Conservation (phyloP, 1,140 invertebrate genomes). For the Cyphomyrmex costatus region DNA sequence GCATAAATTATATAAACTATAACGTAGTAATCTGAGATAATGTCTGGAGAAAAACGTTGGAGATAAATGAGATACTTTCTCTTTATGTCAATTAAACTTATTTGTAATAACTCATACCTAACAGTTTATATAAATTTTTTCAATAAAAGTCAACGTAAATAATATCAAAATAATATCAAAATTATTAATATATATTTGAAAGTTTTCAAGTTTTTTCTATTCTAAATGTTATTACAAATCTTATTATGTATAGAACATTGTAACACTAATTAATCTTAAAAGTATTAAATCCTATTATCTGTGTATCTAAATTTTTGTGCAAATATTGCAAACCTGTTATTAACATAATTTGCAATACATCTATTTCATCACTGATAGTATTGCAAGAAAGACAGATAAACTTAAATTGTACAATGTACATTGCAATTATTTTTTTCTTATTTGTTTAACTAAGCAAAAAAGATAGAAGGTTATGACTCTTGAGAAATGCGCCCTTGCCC, state of each 20-base stretch:
- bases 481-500: conserved; percentile 42
- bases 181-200: not conserved
- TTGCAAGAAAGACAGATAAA: not conserved
- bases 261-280: not conserved
- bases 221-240: not conserved
- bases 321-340: not conserved
- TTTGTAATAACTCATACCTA: not conserved
- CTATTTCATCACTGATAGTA: conserved; percentile 4
- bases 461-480: conserved; percentile 33
- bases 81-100: not conserved
- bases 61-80: not conserved
- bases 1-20: not conserved
- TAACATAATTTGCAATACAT: not conserved
- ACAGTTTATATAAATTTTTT: not conserved
- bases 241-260: not conserved
- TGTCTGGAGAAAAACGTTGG: not conserved
- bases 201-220: not conserved
- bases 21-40: not conserved
- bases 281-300: conserved; percentile 7
- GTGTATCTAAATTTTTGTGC: not conserved
- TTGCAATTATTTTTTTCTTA: conserved; percentile 20
- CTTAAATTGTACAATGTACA: not conserved
- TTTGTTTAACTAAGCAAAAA: conserved; percentile 2
- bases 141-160: not conserved
- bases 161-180: not conserved